A percentile compares a stretch with the other conserved stretches of the same genome.
Conservation (phyloP, 2,113 vertebrate genomes). For the Xyliphius kryptos region DNA sequence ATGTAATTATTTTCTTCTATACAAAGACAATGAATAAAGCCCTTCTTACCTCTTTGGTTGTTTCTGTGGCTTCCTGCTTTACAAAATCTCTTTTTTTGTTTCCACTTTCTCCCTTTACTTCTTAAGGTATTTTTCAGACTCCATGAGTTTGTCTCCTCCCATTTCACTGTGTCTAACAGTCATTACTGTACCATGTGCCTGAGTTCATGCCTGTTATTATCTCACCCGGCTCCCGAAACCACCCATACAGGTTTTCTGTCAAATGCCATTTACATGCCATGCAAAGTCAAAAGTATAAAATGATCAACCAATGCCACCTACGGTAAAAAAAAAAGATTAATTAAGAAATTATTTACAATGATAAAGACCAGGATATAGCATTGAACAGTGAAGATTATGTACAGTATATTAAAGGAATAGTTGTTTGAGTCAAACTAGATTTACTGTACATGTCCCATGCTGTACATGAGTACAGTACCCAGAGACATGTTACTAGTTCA, state of each 20-base stretch:
- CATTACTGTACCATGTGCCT: neutral
- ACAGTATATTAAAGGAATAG: no score
- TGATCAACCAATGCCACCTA: no score
- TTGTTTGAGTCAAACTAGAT: no score
- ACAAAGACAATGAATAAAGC: neutral
- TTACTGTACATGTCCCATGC: no score
- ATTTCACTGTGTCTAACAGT: neutral
- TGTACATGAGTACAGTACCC: no score
- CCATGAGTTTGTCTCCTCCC: neutral
- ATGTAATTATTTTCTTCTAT: no score
- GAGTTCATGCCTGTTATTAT: neutral
- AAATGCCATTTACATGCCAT: neutral
- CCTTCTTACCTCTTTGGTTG: slow-evolving; percentile 25
- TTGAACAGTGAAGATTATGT: no score
- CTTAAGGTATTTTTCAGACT: neutral
- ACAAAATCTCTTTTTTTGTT: neutral
- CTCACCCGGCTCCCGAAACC: slow-evolving; percentile 3
- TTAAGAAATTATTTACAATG: no score
- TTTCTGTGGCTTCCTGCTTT: slow-evolving; percentile 4
- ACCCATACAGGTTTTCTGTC: slow-evolving; percentile 21
- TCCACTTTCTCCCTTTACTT: neutral
- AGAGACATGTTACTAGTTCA: no score
- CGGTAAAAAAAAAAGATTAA: no score
- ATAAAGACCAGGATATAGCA: no score
- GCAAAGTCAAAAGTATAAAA: no score